phyloP scores from a whole-genome alignment of 2,888 invertebrate species.

The Dolomedes plantarius region DNA sequence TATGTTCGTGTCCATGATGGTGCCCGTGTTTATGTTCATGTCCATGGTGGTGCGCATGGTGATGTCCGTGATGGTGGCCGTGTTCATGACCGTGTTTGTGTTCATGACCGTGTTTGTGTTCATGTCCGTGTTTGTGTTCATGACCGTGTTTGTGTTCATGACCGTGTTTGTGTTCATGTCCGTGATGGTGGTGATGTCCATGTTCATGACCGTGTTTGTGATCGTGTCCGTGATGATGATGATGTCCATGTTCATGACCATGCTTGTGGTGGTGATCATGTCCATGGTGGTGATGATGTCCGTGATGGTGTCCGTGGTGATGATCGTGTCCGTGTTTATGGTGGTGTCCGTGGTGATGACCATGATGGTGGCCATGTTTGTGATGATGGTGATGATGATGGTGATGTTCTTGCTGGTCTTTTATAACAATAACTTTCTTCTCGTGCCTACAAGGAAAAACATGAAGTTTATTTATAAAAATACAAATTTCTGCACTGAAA shows the following conservation, averaged over 20 bases:
- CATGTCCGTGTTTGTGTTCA: conserved; percentile 18
- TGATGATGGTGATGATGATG: conserved; percentile 54
- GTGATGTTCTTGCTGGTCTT: conserved; percentile 53
- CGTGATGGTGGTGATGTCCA: conserved; percentile 21
- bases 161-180: conserved; percentile 11
- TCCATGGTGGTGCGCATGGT: conserved; percentile 20
- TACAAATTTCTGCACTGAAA: no score
- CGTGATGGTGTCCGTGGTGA: conserved; percentile 8
- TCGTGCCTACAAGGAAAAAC: conserved; percentile 29
- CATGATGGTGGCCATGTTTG: no score
- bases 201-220: conserved; percentile 35
- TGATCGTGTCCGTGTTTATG: conserved; percentile 31
- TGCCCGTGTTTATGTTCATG: conserved; percentile 43
- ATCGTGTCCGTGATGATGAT: conserved; percentile 20
- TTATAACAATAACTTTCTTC: conserved; percentile 60
- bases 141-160: conserved; percentile 1
- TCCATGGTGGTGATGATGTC: neutral
- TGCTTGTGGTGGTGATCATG: conserved; percentile 34
- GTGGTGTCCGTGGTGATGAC: conserved; percentile 42
- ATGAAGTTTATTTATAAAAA: no score
- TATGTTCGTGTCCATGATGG: conserved; percentile 36
- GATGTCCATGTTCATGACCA: conserved; percentile 19
- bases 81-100: conserved; percentile 22
- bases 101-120: conserved; percentile 17
- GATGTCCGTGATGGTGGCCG: conserved; percentile 25